Percentiles rank a stretch among this genome's conserved stretches.
phyloP scores from a whole-genome alignment of 2,797 vertebrate genomes.

The Silurus aristotelis region DNA sequence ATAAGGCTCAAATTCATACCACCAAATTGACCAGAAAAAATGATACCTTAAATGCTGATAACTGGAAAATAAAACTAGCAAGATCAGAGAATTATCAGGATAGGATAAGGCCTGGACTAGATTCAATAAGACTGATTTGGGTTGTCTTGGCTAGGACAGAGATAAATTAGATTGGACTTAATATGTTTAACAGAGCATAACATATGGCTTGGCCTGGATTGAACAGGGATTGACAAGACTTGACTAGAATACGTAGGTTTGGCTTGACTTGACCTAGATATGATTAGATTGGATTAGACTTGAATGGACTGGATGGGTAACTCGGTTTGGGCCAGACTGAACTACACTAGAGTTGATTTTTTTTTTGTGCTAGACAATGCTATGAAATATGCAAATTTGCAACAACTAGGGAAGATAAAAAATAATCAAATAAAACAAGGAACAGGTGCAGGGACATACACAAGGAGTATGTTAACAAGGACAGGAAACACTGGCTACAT shows the following conservation, averaged over 20 bases:
- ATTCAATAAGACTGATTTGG: neutral
- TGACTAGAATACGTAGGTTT: neutral
- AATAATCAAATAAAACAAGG: neutral
- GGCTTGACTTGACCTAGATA: neutral
- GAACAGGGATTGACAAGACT: neutral
- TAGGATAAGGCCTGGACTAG: neutral
- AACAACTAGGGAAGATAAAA: neutral
- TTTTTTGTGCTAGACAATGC: neutral
- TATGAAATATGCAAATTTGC: neutral
- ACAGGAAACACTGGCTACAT: neutral
- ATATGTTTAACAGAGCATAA: neutral
- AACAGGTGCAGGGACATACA: neutral
- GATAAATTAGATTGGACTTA: neutral
- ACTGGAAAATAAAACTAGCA: neutral
- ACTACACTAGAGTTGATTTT: no score
- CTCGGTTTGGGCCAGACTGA: neutral
- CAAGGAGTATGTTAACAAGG: neutral
- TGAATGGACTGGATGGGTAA: neutral
- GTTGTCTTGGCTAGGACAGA: neutral
- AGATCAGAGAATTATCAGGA: neutral
- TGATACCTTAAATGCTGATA: neutral
- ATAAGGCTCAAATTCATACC: neutral
- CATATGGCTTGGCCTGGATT: neutral
- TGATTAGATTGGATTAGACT: neutral
- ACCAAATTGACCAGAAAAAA: neutral